Conservation (phyloP, 1,140 invertebrate species). For the Rhopalosiphum padi region DNA sequence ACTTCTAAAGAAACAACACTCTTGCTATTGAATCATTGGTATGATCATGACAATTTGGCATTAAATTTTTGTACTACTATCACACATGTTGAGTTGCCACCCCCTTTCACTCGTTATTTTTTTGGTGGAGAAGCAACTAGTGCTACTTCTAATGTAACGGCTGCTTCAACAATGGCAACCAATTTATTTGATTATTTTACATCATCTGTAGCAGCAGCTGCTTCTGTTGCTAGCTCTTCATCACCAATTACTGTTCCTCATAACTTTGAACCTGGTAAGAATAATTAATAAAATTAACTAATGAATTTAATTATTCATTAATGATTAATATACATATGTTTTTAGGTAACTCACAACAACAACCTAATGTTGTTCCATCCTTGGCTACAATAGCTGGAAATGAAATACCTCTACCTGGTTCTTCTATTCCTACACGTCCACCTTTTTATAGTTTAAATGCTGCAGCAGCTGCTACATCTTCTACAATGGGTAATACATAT, state of each 20-base stretch:
- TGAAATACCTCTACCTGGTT: constrained; percentile 4
- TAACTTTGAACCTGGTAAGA: neutral
- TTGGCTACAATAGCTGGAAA: neutral
- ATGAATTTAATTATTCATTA: neutral
- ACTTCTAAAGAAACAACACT: neutral
- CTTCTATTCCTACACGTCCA: neutral
- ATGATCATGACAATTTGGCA: constrained; percentile 1
- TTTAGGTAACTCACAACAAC: neutral
- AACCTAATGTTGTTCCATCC: neutral
- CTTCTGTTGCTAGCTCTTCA: neutral
- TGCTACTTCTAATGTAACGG: neutral
- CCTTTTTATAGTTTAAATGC: constrained; percentile 39
- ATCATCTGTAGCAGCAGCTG: neutral
- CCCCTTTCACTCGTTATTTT: neutral
- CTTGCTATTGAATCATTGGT: neutral
- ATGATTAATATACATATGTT: neutral
- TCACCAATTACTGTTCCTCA: neutral
- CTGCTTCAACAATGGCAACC: neutral
- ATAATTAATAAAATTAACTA: neutral
- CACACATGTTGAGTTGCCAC: constrained; percentile 32
- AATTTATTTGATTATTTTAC: constrained; percentile 26
- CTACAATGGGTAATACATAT: constrained; percentile 33
- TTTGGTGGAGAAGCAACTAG: neutral
- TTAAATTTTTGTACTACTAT: constrained; percentile 23
- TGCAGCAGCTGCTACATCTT: neutral